phyloP scores from a whole-genome alignment of 2,888 invertebrate species.

The Sthenelais limicola region DNA sequence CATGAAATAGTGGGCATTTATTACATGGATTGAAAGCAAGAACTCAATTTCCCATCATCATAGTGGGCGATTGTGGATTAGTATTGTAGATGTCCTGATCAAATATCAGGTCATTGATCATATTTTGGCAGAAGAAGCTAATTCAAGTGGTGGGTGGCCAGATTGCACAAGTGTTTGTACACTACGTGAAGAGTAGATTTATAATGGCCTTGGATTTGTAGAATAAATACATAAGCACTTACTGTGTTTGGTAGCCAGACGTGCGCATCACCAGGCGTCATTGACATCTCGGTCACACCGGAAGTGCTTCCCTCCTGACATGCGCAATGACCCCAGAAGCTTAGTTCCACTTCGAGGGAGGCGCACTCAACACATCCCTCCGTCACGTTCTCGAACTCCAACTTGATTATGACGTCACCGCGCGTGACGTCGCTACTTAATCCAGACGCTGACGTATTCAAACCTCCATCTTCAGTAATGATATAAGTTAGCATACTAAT shows the following conservation, averaged over 20 bases:
- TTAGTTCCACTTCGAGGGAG: neutral
- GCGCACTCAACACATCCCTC: slow-evolving; percentile 2
- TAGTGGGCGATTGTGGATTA: no score
- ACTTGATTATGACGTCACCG: neutral
- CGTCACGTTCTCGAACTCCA: slow-evolving; percentile 20
- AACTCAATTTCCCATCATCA: no score
- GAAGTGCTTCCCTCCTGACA: neutral
- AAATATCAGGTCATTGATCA: no score
- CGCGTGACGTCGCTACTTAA: slow-evolving; percentile 7
- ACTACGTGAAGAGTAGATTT: no score
- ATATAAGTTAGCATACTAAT: slow-evolving; percentile 1
- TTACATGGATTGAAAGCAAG: no score
- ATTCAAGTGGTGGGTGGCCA: no score
- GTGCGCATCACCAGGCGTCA: neutral
- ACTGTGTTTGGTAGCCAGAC: slow-evolving; percentile 19
- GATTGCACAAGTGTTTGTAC: no score
- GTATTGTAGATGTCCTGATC: no score
- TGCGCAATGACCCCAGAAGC: slow-evolving; percentile 5
- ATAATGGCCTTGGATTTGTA: no score
- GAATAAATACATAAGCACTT: no score
- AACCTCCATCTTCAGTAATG: neutral
- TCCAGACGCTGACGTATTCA: neutral
- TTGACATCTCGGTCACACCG: neutral
- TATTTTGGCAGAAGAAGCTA: no score
- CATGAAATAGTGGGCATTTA: no score